Conservation (phyloP, 2,113 vertebrate genomes). For the Pongo pygmaeus region DNA sequence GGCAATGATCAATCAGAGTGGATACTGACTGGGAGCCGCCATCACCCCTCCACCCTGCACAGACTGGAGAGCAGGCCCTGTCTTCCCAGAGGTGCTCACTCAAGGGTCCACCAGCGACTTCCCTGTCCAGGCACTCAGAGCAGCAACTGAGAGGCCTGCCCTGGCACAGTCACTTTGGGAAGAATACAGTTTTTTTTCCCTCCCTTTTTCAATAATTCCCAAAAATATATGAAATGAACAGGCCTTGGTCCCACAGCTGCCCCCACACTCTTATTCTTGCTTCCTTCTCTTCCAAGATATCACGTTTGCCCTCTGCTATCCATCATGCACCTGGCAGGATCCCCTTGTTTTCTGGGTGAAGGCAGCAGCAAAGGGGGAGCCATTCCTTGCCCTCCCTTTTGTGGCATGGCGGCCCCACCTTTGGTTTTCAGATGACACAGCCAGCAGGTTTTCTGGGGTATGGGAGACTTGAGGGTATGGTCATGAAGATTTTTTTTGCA, state of each 20-base stretch:
- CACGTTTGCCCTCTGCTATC: background rate
- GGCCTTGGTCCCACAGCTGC: background rate
- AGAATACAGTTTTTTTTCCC: background rate
- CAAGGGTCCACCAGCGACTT: background rate
- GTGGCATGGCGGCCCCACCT: background rate
- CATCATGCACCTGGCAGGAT: background rate
- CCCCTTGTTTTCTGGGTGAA: background rate
- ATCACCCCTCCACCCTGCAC: background rate
- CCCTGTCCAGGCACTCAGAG: background rate
- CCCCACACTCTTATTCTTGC: rapidly evolving
- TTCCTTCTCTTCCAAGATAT: background rate
- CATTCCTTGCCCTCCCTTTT: background rate
- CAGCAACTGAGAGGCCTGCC: background rate
- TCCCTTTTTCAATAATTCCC: too few species aligned
- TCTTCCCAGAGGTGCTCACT: background rate
- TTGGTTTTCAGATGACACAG: background rate
- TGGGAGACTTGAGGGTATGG: too few species aligned
- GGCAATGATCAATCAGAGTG: background rate
- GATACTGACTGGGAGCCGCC: background rate
- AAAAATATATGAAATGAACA: background rate
- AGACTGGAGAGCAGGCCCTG: background rate
- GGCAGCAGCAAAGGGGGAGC: background rate
- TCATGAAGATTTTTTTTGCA: background rate
- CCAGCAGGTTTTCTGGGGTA: background rate
- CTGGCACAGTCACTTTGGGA: background rate